Percentiles rank a stretch among this genome's conserved stretches.
Evolutionary conservation across 2,797 vertebrate genomes (phyloP).

Genomic region (Manis javanica): DNA sequence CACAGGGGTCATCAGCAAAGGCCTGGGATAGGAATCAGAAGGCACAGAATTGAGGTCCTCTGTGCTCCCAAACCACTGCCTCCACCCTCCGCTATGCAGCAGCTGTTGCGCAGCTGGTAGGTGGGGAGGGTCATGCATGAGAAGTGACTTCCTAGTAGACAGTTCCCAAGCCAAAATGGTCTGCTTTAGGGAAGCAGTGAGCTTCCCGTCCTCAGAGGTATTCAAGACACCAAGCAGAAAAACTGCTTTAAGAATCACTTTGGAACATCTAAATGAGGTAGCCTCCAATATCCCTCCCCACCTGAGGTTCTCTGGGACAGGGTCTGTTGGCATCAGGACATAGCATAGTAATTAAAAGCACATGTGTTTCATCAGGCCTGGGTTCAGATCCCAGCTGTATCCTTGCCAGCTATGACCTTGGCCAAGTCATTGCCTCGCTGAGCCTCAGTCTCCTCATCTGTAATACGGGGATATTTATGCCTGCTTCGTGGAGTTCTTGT

Average conservation of each 20-base stretch:
- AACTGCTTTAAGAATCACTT: not conserved
- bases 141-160: not conserved
- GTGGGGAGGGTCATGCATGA: not conserved
- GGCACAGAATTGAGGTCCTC: not conserved
- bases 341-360: not conserved
- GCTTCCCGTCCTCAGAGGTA: not conserved
- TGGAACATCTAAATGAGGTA: not conserved
- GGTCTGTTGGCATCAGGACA: not conserved
- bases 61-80: not conserved
- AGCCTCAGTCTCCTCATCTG: not conserved
- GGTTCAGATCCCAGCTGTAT: not conserved
- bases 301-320: not conserved
- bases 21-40: not conserved
- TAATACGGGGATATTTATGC: not conserved
- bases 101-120: accelerated
- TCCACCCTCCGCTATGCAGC: not conserved
- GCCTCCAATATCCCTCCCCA: not conserved
- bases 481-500: not conserved
- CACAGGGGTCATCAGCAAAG: not conserved
- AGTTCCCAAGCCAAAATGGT: not conserved
- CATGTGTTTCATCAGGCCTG: not conserved
- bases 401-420: not conserved
- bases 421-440: not conserved
- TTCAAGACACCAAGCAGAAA: not conserved
- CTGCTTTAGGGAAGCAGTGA: not conserved